Base-by-base conservation (phyloP, 2,888 invertebrate species). In the Prosapia bicincta region DNA sequence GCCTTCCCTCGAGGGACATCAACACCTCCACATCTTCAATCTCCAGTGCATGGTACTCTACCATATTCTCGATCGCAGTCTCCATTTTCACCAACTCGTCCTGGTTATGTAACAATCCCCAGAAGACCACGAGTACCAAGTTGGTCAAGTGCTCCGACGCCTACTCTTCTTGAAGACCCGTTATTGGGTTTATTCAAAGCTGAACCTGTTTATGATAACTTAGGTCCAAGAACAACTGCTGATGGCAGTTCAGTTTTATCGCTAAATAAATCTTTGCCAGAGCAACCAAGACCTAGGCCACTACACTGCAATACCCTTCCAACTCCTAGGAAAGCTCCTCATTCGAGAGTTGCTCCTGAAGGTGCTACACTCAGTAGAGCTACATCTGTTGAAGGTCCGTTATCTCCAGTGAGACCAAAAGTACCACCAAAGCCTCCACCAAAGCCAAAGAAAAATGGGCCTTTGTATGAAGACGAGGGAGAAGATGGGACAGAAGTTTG, bases 401-500 rank as follows among this genome's bases (percentile, higher is more conserved):
- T 76, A 10, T 78, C 70, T 3, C 78, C 78, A 69, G 25, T 72
- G 26, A 78, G 77, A 73, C 77, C 79, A 25, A 94, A 95, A 85
- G 90, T 94, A 77, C 94, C 94, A 15, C 95, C 95, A 0, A 88
- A 93, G 82, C 94, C 94, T 69, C 94, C 94, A 13, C 94, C 94
- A 28, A 93, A 93, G 81, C 93, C 93, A 72, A 94, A 88, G 72
- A 88, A 91, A 5, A 90, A 88, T 81, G 93, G 93, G 81, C 93
- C 94, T 77, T 85, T 94, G 79, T 94, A 94, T 83, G 94, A 95
- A 84, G 95, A 95, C 84, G 95, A 95, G 85, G 93, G 94, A 28
- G 95, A 95, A 83, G 94, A 95, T 81, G 95, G 95, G 80, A 95
- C 95, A 81, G 95, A 95, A 88, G 95, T 95, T 68, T 76, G 76